These are phyloP conservation scores for Triplophysa tibetana DNA, from an alignment of 2,113 vertebrate genomes.

Conservation along the genomic window DNA sequence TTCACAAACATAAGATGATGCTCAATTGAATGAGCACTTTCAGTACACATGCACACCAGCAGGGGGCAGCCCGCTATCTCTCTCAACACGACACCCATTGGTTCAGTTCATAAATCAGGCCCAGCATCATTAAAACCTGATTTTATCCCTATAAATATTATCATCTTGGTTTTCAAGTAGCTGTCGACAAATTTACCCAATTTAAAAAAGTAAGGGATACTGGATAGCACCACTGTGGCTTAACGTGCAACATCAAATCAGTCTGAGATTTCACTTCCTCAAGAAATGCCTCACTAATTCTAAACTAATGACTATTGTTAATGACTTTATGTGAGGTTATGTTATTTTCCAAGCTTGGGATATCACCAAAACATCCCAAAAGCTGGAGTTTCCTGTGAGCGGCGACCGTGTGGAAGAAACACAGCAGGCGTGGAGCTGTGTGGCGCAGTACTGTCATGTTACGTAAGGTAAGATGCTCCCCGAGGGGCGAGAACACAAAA, in stretches of 20 bases:
- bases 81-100: neutral
- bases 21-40: too few species aligned
- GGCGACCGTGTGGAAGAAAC: neutral
- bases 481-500: neutral
- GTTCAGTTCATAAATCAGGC: slow-evolving; percentile 27
- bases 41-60: slow-evolving; percentile 1
- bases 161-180: neutral
- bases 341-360: neutral
- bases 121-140: slow-evolving; percentile 26
- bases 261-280: neutral
- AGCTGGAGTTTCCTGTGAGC: slow-evolving; percentile 1
- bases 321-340: slow-evolving; percentile 32
- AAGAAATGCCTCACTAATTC: neutral
- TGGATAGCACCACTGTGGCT: neutral
- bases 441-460: slow-evolving; percentile 11
- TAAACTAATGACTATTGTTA: neutral
- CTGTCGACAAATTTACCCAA: neutral
- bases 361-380: neutral
- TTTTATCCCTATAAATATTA: neutral
- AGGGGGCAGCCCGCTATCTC: slow-evolving; percentile 32
- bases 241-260: slow-evolving; percentile 11
- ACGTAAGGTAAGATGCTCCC: slow-evolving; percentile 25
- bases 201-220: neutral
- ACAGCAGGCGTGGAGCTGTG: neutral
- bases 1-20: neutral